Base-by-base conservation (phyloP, 2,797 vertebrate genomes). In the Chrosomus eos region DNA sequence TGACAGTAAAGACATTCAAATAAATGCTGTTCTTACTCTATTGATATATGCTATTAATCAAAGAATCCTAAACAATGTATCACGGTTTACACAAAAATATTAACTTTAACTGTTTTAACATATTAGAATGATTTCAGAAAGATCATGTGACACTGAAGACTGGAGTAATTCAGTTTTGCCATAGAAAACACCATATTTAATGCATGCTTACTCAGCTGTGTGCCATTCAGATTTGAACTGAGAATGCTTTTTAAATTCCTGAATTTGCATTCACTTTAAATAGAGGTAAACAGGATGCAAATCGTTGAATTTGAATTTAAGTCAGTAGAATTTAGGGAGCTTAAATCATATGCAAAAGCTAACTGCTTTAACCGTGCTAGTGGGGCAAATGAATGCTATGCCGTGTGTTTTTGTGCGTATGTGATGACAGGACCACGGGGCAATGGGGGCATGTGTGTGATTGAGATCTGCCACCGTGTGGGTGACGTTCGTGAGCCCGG, bases 401-500 rank as follows among this genome's bases (percentile, higher is more conserved):
- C 18, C 16, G 60, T 66, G 81, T 78, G 66, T 78, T 36, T 82
- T 68, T 38, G 67, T 60, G 19, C 33, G 45, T 72, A 31, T 79
- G 75, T 53, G 51, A 74, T 62, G 43, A 70, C 71, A 53, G 45
- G 71, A n/a, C 51, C n/a, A 21, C 11, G 5, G 83, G 83, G 85
- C 83, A 88, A 76, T 10, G 28, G 85, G 80, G 86, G 43, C 55
- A 85, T 83, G 81, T 79, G 85, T 87, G 87, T 75, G 85, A 87
- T 82, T 68, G 60, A 86, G 86, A 90, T 13, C 82, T 81, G 84
- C 70, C 74, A 83, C 78, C 85, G 85, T 82, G 81, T 51, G 86
- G 82, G 82, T 93, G 91, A 93, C 81, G 82, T 91, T 89, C 89
- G 82, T 83, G 87, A 78, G 86, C 66, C 55, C 76, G 70, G 74